Percentiles rank a stretch among this genome's conserved stretches.
phyloP scores from a whole-genome alignment of 2,113 vertebrate species.

The Glaucidium brasilianum region DNA sequence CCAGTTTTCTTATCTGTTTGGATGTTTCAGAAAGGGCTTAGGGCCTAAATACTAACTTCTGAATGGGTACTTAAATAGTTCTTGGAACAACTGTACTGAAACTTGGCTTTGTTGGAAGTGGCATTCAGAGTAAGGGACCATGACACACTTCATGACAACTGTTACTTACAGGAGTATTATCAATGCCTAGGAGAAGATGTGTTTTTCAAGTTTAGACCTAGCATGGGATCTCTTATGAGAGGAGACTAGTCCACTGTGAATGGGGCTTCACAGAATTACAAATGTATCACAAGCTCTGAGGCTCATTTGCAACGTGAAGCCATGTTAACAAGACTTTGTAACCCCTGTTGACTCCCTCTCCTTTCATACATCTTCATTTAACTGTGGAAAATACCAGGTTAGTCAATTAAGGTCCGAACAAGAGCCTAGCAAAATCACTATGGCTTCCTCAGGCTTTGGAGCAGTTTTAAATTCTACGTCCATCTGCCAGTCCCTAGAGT shows the following conservation, averaged over 20 bases:
- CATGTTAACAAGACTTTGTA: neutral
- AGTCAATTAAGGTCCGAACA: neutral
- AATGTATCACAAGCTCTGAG: neutral
- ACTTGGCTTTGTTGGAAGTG: neutral
- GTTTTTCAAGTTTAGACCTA: neutral
- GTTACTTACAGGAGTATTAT: neutral
- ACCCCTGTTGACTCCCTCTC: neutral
- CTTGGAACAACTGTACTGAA: neutral
- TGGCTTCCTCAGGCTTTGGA: neutral
- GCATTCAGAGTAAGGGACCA: neutral
- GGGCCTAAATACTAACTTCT: neutral
- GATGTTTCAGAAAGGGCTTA: neutral
- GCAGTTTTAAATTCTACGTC: neutral
- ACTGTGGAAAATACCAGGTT: neutral
- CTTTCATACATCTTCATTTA: neutral
- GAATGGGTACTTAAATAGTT: neutral
- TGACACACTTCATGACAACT: neutral
- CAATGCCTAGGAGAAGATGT: neutral
- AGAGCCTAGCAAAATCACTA: neutral
- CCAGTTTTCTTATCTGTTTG: neutral
- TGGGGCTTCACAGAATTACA: neutral
- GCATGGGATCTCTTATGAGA: neutral
- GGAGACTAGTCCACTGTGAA: neutral
- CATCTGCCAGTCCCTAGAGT: neutral
- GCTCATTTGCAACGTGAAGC: neutral